Base-by-base conservation (phyloP, 2,888 invertebrate species). In the Exocentrus adspersus region DNA sequence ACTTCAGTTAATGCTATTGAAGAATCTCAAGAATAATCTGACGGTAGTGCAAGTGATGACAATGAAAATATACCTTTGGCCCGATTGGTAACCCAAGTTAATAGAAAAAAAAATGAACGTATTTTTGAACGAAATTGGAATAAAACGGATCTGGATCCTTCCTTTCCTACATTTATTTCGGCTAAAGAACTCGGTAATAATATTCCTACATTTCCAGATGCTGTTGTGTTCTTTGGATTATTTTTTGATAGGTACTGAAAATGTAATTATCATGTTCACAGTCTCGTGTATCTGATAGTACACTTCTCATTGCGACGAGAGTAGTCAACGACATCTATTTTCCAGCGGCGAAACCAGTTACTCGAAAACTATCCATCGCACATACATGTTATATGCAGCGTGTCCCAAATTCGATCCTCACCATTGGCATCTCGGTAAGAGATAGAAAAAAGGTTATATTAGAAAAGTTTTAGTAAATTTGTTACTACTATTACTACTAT, bases 121-220 rank as follows among this genome's bases (percentile, higher is more conserved):
- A 32, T 2, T 32, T 10, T 32, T 32, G 6, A 32, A 32, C 32
- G 32, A 59, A 24, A 19, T 52, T 60, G 60, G 58, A 48, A 48
- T n/a, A 58, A 58, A 48, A 16, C 17, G 24, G 58, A 58, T n/a
- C 20, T 17, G 24, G 9, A 24, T 24, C 24, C 24, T 24, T 24
- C 24, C 2, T 17, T 42, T 7, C 42, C 42, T 14, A 42, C 42
- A 42, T 42, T 42, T 16, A 42, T 16, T 42, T 42, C 42, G 9
- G 42, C 42, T 42, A 42, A 42, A 42, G 42, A 42, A 42, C 42
- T 9, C 6, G 42, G 42, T 42, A 9, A 5, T 7, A 42, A 14
- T 9, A n/a, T 14, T 7, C 3, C 42, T 14, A 42, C 12, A 32
- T 32, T 10, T 37, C 12, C n/a, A n/a, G 37, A 37, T 24, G 4